phyloP scores from a whole-genome alignment of 2,797 vertebrate genomes.

The Thamnophis elegans region DNA sequence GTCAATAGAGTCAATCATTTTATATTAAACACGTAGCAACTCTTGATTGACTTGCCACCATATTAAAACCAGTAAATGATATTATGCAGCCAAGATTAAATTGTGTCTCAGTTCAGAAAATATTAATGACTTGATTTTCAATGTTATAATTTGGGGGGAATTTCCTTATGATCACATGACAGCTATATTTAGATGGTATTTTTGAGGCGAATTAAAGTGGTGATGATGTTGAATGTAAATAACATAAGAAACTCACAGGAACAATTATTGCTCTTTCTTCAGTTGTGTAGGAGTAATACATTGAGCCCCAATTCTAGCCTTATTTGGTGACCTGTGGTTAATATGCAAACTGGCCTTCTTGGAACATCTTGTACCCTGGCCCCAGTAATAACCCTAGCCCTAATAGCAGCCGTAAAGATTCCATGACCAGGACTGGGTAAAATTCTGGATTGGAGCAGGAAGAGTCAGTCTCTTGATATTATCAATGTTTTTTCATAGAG shows the following conservation, averaged over 20 bases:
- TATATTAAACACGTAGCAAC: not conserved
- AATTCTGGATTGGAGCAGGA: not conserved
- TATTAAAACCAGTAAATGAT: not conserved
- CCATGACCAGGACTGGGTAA: not conserved
- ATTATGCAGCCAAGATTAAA: not conserved
- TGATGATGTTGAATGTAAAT: not conserved
- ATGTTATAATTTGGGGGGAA: not conserved
- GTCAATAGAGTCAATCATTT: not conserved
- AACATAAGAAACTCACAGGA: not conserved
- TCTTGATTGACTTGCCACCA: not conserved
- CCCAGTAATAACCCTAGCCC: not conserved
- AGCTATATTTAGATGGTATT: not conserved
- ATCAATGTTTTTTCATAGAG: conserved; percentile 74
- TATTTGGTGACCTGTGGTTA: not conserved
- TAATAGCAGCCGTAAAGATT: not conserved
- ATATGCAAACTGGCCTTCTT: not conserved
- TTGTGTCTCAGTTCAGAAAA: not conserved
- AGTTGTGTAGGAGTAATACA: not conserved
- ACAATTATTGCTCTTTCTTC: not conserved
- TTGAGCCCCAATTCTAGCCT: not conserved
- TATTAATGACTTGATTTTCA: not conserved
- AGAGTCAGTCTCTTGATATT: conserved; percentile 6
- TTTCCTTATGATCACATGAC: not conserved
- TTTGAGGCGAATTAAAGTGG: not conserved
- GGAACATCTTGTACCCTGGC: not conserved